Conservation (phyloP, 2,888 invertebrate species). For the Acrobeloides nanus region DNA sequence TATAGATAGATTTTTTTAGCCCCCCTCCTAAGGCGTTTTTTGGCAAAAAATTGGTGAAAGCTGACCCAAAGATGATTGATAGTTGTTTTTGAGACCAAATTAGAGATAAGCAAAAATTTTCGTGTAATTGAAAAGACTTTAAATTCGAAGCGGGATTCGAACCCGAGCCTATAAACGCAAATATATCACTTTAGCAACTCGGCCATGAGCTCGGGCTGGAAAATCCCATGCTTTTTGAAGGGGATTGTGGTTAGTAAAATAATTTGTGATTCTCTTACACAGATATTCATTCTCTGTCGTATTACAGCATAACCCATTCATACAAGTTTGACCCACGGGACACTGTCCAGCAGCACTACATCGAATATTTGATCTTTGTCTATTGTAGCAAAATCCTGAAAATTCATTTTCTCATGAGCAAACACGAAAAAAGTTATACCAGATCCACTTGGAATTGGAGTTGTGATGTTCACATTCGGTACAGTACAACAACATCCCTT, state of each 20-base stretch:
- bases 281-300: conserved; percentile 36
- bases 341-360: conserved; percentile 43
- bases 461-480: no score
- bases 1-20: no score
- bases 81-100: not conserved
- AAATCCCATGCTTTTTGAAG: not conserved
- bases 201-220: not conserved
- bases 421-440: no score
- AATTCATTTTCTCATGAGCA: no score
- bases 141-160: no score
- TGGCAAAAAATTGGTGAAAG: no score
- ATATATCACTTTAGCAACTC: conserved; percentile 20
- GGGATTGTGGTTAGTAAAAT: not conserved
- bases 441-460: not conserved
- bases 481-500: conserved; percentile 42
- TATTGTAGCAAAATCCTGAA: conserved; percentile 42
- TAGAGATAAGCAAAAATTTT: conserved; percentile 3
- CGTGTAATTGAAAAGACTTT: no score
- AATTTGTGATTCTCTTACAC: conserved; percentile 25
- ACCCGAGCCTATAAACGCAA: conserved; percentile 48
- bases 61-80: not conserved
- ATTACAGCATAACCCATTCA: conserved; percentile 48
- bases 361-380: conserved; percentile 38
- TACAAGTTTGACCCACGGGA: conserved; percentile 36
- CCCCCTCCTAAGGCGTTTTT: no score